Evolutionary conservation across 2,113 vertebrate genomes (phyloP).

Genomic region (Cavia aperea): DNA sequence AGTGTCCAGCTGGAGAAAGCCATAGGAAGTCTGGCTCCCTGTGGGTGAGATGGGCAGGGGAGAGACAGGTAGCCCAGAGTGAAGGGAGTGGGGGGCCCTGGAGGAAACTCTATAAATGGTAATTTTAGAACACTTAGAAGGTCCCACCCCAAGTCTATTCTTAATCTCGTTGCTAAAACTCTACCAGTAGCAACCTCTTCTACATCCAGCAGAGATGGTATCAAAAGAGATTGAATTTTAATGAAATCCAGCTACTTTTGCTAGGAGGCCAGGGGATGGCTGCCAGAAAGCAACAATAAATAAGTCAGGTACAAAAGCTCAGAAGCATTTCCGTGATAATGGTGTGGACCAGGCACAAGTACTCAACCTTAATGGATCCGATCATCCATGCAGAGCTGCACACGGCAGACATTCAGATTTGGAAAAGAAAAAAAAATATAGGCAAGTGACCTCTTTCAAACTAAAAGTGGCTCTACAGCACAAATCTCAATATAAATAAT

Average conservation of each 20-base stretch:
- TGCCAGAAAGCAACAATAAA: conserved; percentile 50
- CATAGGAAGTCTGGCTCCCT: neutral
- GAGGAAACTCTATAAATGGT: conserved; percentile 28
- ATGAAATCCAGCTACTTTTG: conserved; percentile 59
- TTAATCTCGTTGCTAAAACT: conserved; percentile 43
- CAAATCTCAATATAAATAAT: neutral
- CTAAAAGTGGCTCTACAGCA: neutral
- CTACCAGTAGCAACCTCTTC: neutral
- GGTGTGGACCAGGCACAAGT: neutral
- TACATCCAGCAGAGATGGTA: conserved; percentile 58
- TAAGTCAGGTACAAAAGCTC: conserved; percentile 45
- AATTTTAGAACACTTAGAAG: conserved; percentile 49
- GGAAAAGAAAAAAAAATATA: neutral
- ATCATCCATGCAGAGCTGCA: neutral
- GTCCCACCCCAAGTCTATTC: conserved; percentile 47
- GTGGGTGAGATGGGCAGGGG: neutral
- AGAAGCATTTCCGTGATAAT: conserved; percentile 13
- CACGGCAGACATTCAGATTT: neutral
- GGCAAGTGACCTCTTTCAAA: neutral
- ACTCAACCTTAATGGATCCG: neutral
- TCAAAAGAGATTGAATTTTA: conserved; percentile 63
- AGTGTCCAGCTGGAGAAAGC: neutral
- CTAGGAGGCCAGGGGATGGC: conserved; percentile 39
- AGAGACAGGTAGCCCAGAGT: neutral
- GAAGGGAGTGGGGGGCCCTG: neutral